Base-by-base conservation (phyloP, 1,140 invertebrate species). In the Limonius californicus region DNA sequence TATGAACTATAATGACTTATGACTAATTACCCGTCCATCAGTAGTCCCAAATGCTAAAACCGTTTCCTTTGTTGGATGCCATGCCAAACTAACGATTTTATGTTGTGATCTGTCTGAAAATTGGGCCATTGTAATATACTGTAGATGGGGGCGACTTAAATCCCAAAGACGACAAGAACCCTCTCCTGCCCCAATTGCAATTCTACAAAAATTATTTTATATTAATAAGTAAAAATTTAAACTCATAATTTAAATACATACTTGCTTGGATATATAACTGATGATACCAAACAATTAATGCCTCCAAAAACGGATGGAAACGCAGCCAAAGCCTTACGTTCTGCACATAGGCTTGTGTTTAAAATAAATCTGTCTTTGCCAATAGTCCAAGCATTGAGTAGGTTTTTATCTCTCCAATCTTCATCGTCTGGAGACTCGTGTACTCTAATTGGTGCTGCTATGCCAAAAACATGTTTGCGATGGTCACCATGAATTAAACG, bases 31-130 rank as follows among this genome's bases (percentile, higher is more conserved):
- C 69, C 84, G 77, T 8, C 90, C 89, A 76, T 92, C 90, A 15
- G 81, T 83, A 47, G 90, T 92, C 12, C 84, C 87, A 77, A 85
- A 93, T 1, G 89, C 90, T 15, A 93, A 70, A 6, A 84, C 59
- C 64, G 84, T 84, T 77, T 94, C 91, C 65, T 83, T 83, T 8
- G 77, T 79, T 2, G 90, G 90, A 80, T 93, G 89, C 90, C 90
- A 94, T 8, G 83, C 80, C 16, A 89, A 81, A 11, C 82, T 73
- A 59, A 86, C 82, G 30, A 93, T 85, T 79, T 89, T 89, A 15
- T 84, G 84, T 69, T 84, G 85, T 8, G 91, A 86, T 61, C 88
- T 87, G 64, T 89, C 84, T 84, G 87, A 90, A 21, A 85, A 78
- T 11, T 66, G 69, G 0, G 71, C 71, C 23, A 87, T 74, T 55